Evolutionary conservation across 2,113 vertebrate genomes (phyloP), one percentile per base, ranked within the genome.

Genomic region (Galeopterus variegatus): DNA sequence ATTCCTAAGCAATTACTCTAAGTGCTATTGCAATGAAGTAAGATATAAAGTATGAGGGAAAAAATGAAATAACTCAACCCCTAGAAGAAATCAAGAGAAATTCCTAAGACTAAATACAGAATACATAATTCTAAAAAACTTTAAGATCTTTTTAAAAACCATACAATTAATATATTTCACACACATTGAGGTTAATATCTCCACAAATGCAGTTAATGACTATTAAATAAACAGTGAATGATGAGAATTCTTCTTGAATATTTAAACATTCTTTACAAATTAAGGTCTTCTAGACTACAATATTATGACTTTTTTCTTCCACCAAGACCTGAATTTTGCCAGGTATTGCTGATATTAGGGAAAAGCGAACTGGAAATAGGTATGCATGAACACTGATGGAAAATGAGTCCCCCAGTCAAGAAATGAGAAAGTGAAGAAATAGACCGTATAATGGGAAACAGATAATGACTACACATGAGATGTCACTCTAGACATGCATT

Each of bases 1-100:
- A 94, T 84, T 92, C 31, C 19, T 58, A 73, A 94, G 33, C 79
- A 97, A 92, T 86, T 67, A 92, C 2, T 69, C 52, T 75, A 90
- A 95, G 58, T 60, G 14, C 13, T 84, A 95, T 23, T 86, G 26
- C 69, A 97, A 80, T 87, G 45, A 75, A 73, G 28, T 82, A 76
- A 85, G 90, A 73, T 79, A 92, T 24, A 87, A 80, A 96, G 33
- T 8, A 28, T 14, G 19, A 1, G 4, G 21, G 6, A 26, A 21
- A 45, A 65, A 80, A 54, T 9, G n/a, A 60, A 77, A 60, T 48
- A 52, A 86, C 82, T 83, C 7, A 94, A 36, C 0, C 23, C 26
- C 33, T 23, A 70, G 5, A 56, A 70, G 24, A 67, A 88, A 24
- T 73, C 4, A 33, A 90, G 12, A 93, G 62, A 96, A 81, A 90